Evolutionary conservation across 2,888 invertebrate species (phyloP).

Genomic region (Leptinotarsa rubiginosa): DNA sequence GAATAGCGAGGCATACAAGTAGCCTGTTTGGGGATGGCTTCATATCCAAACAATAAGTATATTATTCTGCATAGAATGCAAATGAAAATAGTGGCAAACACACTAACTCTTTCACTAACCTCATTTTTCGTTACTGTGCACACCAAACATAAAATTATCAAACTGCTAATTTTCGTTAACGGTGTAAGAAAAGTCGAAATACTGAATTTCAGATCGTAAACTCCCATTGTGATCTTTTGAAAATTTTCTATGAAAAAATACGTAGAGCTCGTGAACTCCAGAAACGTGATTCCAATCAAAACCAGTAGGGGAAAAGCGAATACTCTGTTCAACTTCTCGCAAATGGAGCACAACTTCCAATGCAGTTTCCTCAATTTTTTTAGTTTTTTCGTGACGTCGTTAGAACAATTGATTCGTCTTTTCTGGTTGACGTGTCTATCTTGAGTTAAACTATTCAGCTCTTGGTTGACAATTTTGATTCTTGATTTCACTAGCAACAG

Average conservation of each 20-base stretch:
- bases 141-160: neutral
- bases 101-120: neutral
- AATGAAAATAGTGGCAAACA: neutral
- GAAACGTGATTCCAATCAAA: neutral
- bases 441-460: conserved; percentile 5
- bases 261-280: conserved; percentile 15
- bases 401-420: neutral
- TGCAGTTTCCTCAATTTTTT: conserved; percentile 9
- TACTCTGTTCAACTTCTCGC: conserved; percentile 8
- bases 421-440: neutral
- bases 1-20: no score
- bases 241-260: neutral
- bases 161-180: neutral
- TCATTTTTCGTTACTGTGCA: neutral
- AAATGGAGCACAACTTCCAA: conserved; percentile 7
- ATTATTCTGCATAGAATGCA: neutral
- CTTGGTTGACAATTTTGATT: neutral
- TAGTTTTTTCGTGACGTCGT: neutral
- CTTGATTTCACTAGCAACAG: conserved; percentile 1
- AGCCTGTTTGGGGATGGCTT: no score
- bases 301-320: conserved; percentile 14
- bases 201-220: neutral
- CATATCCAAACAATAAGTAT: no score
- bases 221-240: neutral
- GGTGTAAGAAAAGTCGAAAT: neutral